A percentile compares a stretch with the other conserved stretches of the same genome.
Conservation (phyloP, 2,888 invertebrate species). For the Elaeidobius kamerunicus region DNA sequence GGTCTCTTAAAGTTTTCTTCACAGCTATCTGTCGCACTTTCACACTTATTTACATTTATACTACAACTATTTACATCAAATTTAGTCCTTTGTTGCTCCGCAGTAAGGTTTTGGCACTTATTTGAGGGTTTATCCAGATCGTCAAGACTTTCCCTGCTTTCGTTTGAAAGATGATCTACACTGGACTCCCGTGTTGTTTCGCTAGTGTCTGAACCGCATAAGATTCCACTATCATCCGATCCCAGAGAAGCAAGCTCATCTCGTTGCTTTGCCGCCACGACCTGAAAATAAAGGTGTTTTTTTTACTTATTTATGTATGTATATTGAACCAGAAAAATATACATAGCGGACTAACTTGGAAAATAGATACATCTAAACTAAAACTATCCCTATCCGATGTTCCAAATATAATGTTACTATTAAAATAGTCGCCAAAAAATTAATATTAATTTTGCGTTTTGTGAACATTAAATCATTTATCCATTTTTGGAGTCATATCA, state of each 20-base stretch:
- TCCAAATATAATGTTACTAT: too few species aligned
- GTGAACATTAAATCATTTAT: too few species aligned
- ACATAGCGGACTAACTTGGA: too few species aligned
- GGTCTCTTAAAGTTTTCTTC: constrained; percentile 35
- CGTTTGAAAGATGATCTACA: constrained; percentile 52
- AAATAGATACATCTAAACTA: too few species aligned
- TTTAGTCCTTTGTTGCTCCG: constrained; percentile 43
- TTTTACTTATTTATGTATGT: background rate
- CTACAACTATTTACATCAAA: constrained; percentile 11
- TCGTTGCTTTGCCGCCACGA: constrained; percentile 49
- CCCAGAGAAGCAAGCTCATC: constrained; percentile 48
- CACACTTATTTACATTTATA: constrained; percentile 21
- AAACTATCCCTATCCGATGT: too few species aligned
- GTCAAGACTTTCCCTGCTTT: constrained; percentile 71
- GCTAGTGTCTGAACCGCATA: constrained; percentile 59
- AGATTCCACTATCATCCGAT: constrained; percentile 78
- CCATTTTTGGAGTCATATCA: too few species aligned
- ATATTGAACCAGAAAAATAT: too few species aligned
- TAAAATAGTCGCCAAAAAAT: too few species aligned
- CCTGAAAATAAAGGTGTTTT: constrained; percentile 9
- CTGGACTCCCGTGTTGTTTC: constrained; percentile 52
- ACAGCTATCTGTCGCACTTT: constrained; percentile 37
- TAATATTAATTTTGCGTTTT: too few species aligned
- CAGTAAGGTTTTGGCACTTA: constrained; percentile 27
- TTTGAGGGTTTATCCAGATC: constrained; percentile 22